These are phyloP conservation scores for Apodemia mormo DNA, from an alignment of 2,888 invertebrate species.

Conservation along the genomic window DNA sequence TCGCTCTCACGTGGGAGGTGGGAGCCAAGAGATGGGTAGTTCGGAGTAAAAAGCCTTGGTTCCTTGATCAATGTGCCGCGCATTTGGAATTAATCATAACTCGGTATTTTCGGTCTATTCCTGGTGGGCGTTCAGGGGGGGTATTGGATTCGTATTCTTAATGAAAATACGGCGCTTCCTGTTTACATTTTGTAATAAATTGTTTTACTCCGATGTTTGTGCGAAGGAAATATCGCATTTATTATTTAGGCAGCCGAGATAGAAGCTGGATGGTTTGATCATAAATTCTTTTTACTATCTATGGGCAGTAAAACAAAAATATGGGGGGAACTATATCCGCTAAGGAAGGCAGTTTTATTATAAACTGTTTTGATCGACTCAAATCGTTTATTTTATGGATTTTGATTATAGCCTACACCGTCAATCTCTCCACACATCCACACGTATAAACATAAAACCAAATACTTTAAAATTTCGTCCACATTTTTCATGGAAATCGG, in stretches of 20 bases:
- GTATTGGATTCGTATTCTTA: constrained; percentile 78
- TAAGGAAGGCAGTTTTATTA: constrained; percentile 18
- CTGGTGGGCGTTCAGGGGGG: constrained; percentile 49
- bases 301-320: constrained; percentile 32
- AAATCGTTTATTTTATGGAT: constrained; percentile 9
- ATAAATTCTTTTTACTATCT: constrained; percentile 34
- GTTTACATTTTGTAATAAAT: constrained; percentile 82
- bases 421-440: not conserved
- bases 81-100: constrained; percentile 82
- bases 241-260: constrained; percentile 34
- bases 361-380: constrained; percentile 11
- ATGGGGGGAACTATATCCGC: constrained; percentile 15
- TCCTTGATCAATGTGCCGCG: constrained; percentile 81
- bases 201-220: constrained; percentile 68
- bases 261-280: constrained; percentile 28
- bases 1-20: constrained; percentile 57
- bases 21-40: constrained; percentile 73
- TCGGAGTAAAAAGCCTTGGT: constrained; percentile 78
- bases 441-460: too few species aligned
- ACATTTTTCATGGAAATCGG: too few species aligned
- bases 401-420: not conserved
- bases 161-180: constrained; percentile 81
- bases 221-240: constrained; percentile 38
- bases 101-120: constrained; percentile 81
- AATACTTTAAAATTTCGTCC: too few species aligned